These are phyloP conservation scores for Epizoanthus fatuus DNA, from an alignment of 92 coral and sea anemone species.

Conservation along the genomic window DNA sequence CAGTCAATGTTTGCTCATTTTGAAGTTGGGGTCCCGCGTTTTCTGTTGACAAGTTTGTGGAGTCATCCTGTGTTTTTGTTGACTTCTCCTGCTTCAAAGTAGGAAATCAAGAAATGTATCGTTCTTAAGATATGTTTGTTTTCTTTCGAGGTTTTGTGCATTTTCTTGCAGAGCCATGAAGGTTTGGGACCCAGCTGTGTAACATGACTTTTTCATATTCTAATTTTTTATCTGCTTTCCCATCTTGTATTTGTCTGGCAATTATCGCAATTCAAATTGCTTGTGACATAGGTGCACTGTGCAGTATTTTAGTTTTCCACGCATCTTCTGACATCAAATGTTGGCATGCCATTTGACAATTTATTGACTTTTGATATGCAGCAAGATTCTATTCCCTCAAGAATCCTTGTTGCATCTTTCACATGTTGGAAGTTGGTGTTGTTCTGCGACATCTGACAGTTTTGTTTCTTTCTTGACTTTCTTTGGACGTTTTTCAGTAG, in stretches of 20 bases:
- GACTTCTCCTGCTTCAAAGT: no score
- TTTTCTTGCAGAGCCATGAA: background rate
- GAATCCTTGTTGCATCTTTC: background rate
- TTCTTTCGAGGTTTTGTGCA: background rate
- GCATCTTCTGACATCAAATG: background rate
- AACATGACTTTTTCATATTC: background rate
- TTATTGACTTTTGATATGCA: background rate
- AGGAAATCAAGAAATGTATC: background rate
- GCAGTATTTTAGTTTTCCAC: background rate
- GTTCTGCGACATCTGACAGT: background rate
- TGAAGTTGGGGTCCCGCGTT: no score
- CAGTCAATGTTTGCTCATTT: no score
- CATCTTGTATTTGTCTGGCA: background rate
- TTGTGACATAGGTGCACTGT: background rate
- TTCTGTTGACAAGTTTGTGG: no score
- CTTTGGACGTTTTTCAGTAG: background rate
- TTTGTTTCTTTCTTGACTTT: background rate
- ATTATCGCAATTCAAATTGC: background rate
- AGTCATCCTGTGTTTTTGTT: no score
- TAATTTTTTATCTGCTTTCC: background rate
- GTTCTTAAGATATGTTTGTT: background rate
- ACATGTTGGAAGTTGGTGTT: background rate
- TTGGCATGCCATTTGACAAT: background rate
- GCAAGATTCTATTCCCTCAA: background rate
- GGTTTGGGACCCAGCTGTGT: background rate